These are phyloP conservation scores for Butorides virescens DNA, from an alignment of 2,113 vertebrate species.

Conservation along the genomic window DNA sequence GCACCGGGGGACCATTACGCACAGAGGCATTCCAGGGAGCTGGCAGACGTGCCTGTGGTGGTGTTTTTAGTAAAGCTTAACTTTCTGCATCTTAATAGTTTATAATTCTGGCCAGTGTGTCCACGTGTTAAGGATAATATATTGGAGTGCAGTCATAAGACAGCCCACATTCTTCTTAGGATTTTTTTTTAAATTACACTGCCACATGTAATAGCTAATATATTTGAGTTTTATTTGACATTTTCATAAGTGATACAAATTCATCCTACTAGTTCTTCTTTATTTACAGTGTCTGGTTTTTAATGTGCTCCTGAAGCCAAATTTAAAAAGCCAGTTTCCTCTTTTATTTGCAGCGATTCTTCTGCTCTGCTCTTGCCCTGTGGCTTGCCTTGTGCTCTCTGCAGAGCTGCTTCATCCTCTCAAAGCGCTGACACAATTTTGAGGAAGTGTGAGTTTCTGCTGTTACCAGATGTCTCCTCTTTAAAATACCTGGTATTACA, in stretches of 20 bases:
- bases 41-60: background rate
- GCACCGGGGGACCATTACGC: background rate
- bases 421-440: background rate
- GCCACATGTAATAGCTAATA: background rate
- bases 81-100: background rate
- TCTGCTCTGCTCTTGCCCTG: background rate
- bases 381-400: background rate
- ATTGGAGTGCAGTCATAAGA: background rate
- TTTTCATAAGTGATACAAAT: background rate
- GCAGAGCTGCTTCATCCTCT: background rate
- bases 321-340: background rate
- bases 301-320: background rate
- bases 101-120: background rate
- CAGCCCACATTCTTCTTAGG: background rate
- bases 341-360: background rate
- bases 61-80: background rate
- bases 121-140: background rate
- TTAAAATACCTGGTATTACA: background rate
- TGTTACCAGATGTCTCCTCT: background rate
- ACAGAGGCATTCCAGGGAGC: background rate
- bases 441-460: constrained; percentile 38
- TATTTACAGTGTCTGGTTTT: background rate
- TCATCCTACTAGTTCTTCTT: background rate
- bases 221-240: background rate
- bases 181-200: background rate